Evolutionary conservation across 2,888 invertebrate species (phyloP), one percentile per base, ranked within the genome.

Genomic region (Rugalucina vietnamica): DNA sequence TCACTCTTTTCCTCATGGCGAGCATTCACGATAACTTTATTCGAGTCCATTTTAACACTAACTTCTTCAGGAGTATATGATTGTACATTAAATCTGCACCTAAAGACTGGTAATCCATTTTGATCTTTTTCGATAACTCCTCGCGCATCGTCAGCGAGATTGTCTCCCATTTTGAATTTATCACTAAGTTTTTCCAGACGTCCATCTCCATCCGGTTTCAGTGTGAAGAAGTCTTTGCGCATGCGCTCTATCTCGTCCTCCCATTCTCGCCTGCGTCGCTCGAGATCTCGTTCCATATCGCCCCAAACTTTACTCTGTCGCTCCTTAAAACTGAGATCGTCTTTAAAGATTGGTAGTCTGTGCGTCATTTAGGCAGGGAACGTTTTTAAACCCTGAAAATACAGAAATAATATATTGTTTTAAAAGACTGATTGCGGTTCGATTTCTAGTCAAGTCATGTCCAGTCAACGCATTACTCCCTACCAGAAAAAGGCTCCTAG

Each of bases 191-290:
- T 81, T 57, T 91, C 91, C n/a, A 90, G 80, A 27, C 88, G 89
- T 21, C 85, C 81, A 70, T 88, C 86, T 24, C 75, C 87, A 65
- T 93, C 92, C 0, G 92, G 91, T 82, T 91, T 92, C 27, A 94
- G 79, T 14, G 92, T 90, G 84, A 95, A 95, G 89, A 95, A 95
- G 84, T 94, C 94, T 71, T 91, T 92, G 81, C 94, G 90, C 93
- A 95, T 93, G 84, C 92, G 90, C 80, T 93, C 93, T 14, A 93
- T 92, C 75, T 94, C 94, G 8, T 89, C 87, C 85, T 94, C 94
- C 94, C 94, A 94, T 76, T 94, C 94, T 34, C 89, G 89, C 36
- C 93, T 80, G 60, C 94, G 86, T 60, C 92, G 78, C 54, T 93
- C 93, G 91, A 94, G 91, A 76, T 93, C 93, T 37, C 90, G 85